Conservation (phyloP, 30 jellyfish, hydroid and myxozoan species). For the Cassiopea andromeda region DNA sequence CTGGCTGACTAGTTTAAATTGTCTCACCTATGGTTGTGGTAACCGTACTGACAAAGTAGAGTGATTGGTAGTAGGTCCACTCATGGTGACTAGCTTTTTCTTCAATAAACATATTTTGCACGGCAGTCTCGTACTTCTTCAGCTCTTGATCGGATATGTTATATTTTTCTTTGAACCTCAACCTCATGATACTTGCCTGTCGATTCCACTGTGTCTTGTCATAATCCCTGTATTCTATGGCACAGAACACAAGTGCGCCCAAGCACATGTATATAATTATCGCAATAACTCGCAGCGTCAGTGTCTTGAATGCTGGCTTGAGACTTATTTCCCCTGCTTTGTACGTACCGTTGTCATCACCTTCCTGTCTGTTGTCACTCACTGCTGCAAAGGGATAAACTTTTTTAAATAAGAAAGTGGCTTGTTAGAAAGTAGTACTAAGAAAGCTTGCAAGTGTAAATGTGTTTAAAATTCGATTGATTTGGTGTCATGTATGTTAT, state of each 20-base stretch:
- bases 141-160: conserved; percentile 61
- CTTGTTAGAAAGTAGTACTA: no score
- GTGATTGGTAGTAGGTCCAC: conserved; percentile 93
- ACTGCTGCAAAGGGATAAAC: conserved; percentile 37
- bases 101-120: conserved; percentile 54
- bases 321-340: conserved; percentile 51
- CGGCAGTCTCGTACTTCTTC: conserved; percentile 57
- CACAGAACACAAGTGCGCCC: conserved; percentile 94
- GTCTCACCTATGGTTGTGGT: conserved; percentile 93
- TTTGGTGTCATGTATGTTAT: no score
- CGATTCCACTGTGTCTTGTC: conserved; percentile 69
- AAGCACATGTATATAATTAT: conserved; percentile 80
- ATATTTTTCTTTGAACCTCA: conserved; percentile 33
- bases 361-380: conserved; percentile 12
- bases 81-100: conserved; percentile 42
- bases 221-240: conserved; percentile 68
- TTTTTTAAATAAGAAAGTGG: not conserved
- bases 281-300: conserved; percentile 77
- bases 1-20: no score
- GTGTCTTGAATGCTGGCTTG: conserved; percentile 85
- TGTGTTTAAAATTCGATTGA: no score
- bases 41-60: conserved; percentile 91
- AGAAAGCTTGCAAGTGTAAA: no score
- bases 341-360: conserved; percentile 6
- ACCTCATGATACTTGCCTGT: conserved; percentile 23